Conservation (phyloP, 2,888 invertebrate genomes). For the Zygothrica quintamaculata region DNA sequence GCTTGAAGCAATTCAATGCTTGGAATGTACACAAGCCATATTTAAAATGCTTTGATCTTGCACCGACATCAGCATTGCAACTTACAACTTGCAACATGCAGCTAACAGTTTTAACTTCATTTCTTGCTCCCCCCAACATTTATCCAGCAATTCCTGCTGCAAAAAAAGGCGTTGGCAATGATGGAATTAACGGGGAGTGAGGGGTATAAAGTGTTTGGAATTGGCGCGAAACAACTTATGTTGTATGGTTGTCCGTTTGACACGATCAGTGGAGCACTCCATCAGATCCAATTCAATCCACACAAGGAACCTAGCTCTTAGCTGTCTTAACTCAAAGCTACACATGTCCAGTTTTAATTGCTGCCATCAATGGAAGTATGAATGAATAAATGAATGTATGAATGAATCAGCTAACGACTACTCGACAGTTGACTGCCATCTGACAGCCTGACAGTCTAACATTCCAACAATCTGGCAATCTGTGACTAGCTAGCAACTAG, state of each 20-base stretch:
- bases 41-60: conserved; percentile 70
- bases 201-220: too few species aligned
- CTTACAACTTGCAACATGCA: conserved; percentile 10
- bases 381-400: conserved; percentile 56
- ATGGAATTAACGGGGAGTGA: too few species aligned
- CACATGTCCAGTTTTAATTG: conserved; percentile 70
- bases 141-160: not conserved
- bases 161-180: conserved; percentile 60
- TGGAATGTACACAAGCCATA: conserved; percentile 68
- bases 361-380: conserved; percentile 68
- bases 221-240: conserved; percentile 64
- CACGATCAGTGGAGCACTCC: conserved; percentile 65
- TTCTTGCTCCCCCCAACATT: too few species aligned
- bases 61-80: conserved; percentile 45
- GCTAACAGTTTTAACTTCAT: too few species aligned
- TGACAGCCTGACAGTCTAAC: conserved; percentile 30
- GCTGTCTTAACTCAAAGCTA: conserved; percentile 34
- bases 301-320: too few species aligned
- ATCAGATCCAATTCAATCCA: too few species aligned
- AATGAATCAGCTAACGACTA: conserved; percentile 44
- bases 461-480: conserved; percentile 23
- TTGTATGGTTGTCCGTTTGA: conserved; percentile 68
- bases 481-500: conserved; percentile 7
- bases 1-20: not conserved
- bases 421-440: conserved; percentile 47